Percentiles rank a stretch among this genome's conserved stretches.
These are phyloP conservation scores for Drosophila kepulauana DNA, from an alignment of 1,140 invertebrate species.

Conservation along the genomic window DNA sequence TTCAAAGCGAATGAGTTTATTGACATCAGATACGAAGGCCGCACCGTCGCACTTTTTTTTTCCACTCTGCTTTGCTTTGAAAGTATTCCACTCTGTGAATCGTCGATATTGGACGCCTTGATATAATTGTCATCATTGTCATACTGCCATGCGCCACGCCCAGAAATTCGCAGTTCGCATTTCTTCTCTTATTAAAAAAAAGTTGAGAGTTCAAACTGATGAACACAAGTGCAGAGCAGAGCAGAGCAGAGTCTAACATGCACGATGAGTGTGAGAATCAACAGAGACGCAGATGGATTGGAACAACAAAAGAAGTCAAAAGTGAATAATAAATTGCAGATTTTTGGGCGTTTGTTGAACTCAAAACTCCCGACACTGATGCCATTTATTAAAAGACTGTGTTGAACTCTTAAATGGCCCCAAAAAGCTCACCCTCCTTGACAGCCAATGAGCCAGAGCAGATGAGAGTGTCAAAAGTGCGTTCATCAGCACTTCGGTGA, in stretches of 20 bases:
- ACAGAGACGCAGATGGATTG: slow-evolving; percentile 38
- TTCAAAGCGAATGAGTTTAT: slow-evolving; percentile 76
- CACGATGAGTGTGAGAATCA: slow-evolving; percentile 51
- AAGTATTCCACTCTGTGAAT: slow-evolving; percentile 63
- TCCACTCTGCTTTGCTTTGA: slow-evolving; percentile 36
- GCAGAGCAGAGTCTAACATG: neutral
- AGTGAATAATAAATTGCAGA: slow-evolving; percentile 60
- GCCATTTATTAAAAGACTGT: slow-evolving; percentile 26
- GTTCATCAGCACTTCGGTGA: slow-evolving; percentile 14
- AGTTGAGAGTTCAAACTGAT: slow-evolving; percentile 72
- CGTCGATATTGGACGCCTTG: slow-evolving; percentile 40
- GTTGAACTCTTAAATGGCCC: slow-evolving; percentile 33
- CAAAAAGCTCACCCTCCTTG: slow-evolving; percentile 18
- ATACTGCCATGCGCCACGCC: slow-evolving; percentile 24
- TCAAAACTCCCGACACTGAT: slow-evolving; percentile 20
- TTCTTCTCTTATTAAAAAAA: slow-evolving; percentile 63
- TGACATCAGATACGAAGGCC: slow-evolving; percentile 66
- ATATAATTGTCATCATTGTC: slow-evolving; percentile 60
- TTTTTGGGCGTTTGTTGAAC: slow-evolving; percentile 49
- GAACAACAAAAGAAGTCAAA: slow-evolving; percentile 23
- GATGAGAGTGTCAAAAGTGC: slow-evolving; percentile 17
- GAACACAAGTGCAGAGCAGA: slow-evolving; percentile 1
- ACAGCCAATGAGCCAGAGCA: neutral
- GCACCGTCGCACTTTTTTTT: slow-evolving; percentile 32
- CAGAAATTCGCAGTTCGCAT: slow-evolving; percentile 29